Base-by-base conservation (phyloP, 1,140 invertebrate species). In the Spodoptera frugiperda region DNA sequence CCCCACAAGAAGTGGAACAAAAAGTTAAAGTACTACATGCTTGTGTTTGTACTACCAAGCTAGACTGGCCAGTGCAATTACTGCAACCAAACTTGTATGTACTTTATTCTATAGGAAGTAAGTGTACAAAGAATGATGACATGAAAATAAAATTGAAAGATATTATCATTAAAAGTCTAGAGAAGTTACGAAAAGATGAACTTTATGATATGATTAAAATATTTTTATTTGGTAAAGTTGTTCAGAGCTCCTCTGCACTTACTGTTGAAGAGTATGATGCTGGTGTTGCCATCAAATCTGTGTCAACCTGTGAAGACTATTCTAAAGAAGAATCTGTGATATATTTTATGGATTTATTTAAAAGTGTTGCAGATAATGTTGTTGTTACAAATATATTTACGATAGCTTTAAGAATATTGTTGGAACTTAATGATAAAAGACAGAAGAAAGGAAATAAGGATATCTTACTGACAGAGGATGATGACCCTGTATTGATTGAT, bases 21-120 rank as follows among this genome's bases (percentile, higher is more conserved):
- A 91, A 85, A 71, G 74, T 95, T 33, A 87, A 93, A 61, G 78
- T 95, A 61, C 76, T 95, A 51, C 88, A 95, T 91, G 86, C 90
- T 8, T 92, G 89, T 82, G 87, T 93, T 72, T 84, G 82, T 75
- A 80, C 82, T 5, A 77, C 79, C 9, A 90, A 89, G 80, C 48
- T 90, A 67, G 84, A 91, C 48, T 85, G 88, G 63, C 84, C 87
- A 53, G 30, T 77, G 46, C 33, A 81, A 72, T 65, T 91, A 48
- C 74, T 93, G 44, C 68, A 71, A 33, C 82, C 84, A 44, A 92
- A 94, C 76, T 65, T 94, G 21, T 85, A 88, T 82, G 17, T 90
- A 33, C 81, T 94, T 46, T 94, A 90, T 71, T 73, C 83, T 21
- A 73, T 94, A 59, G 79, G 86, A 59, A 65, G 83, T 0, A 89